Conservation (phyloP, 2,113 vertebrate genomes). For the Agapornis roseicollis region DNA sequence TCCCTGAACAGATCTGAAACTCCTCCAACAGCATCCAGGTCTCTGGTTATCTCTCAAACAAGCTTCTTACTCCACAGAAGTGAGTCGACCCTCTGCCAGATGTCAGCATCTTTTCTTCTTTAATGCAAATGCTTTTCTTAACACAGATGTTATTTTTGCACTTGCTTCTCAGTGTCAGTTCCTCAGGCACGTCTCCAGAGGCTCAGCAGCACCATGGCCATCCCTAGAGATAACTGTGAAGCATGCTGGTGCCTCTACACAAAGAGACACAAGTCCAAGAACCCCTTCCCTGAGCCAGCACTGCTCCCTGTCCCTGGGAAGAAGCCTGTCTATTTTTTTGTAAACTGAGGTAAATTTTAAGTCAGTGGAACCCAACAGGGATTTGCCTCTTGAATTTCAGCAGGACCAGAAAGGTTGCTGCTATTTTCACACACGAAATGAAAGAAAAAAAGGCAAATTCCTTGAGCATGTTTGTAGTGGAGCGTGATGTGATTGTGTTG, state of each 20-base stretch:
- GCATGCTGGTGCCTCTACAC: accelerated
- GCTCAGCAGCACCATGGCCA: neutral
- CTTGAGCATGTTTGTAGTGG: conserved; percentile 89
- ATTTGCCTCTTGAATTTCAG: conserved; percentile 25
- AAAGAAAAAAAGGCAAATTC: conserved; percentile 87
- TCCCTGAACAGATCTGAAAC: neutral
- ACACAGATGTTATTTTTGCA: neutral
- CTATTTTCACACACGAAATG: conserved; percentile 85
- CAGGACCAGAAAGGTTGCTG: conserved; percentile 31
- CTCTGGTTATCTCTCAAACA: neutral
- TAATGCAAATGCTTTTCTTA: neutral
- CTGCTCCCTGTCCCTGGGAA: neutral
- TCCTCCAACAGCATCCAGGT: neutral
- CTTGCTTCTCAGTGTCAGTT: accelerated
- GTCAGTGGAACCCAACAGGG: neutral
- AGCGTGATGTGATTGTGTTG: conserved; percentile 97
- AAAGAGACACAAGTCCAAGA: neutral
- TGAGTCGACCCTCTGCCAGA: neutral
- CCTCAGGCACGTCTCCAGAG: neutral
- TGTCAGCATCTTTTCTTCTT: neutral
- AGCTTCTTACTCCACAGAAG: neutral
- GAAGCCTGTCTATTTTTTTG: neutral
- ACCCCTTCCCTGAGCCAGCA: neutral
- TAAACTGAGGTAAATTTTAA: neutral
- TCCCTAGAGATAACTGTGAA: neutral